phyloP scores from a whole-genome alignment of 2,888 invertebrate genomes.

The Lobophora halterata region DNA sequence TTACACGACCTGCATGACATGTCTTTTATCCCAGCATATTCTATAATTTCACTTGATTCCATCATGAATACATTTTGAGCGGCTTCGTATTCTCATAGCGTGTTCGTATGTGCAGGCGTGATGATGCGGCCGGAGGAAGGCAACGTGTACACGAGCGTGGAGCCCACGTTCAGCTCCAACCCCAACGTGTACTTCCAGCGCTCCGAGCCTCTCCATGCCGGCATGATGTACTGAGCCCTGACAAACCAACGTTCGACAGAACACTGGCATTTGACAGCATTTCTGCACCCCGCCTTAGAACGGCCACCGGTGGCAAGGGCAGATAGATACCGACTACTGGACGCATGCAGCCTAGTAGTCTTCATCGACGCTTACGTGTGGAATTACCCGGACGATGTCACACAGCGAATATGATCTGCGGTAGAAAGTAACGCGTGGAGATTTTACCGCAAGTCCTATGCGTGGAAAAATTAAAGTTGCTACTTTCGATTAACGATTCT shows the following conservation, averaged over 20 bases:
- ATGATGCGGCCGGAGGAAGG: conserved; percentile 90
- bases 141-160: conserved; percentile 91
- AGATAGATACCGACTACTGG: too few species aligned
- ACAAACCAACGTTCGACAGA: conserved; percentile 74
- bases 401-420: conserved; percentile 27
- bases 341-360: too few species aligned
- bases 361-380: too few species aligned
- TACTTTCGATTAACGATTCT: conserved; percentile 1
- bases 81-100: conserved; percentile 17
- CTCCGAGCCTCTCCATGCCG: conserved; percentile 89
- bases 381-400: background rate
- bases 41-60: too few species aligned
- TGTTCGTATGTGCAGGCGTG: conserved; percentile 79
- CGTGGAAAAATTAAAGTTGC: conserved; percentile 4
- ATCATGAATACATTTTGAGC: background rate
- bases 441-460: conserved; percentile 17
- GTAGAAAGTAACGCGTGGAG: conserved; percentile 6
- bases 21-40: background rate
- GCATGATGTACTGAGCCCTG: conserved; percentile 92
- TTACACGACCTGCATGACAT: too few species aligned
- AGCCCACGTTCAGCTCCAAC: conserved; percentile 92
- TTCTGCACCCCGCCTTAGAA: conserved; percentile 1
- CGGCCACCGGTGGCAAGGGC: too few species aligned
- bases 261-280: conserved; percentile 76
- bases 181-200: conserved; percentile 95